phyloP scores from a whole-genome alignment of 2,797 vertebrate genomes.

The Etheostoma perlongum region DNA sequence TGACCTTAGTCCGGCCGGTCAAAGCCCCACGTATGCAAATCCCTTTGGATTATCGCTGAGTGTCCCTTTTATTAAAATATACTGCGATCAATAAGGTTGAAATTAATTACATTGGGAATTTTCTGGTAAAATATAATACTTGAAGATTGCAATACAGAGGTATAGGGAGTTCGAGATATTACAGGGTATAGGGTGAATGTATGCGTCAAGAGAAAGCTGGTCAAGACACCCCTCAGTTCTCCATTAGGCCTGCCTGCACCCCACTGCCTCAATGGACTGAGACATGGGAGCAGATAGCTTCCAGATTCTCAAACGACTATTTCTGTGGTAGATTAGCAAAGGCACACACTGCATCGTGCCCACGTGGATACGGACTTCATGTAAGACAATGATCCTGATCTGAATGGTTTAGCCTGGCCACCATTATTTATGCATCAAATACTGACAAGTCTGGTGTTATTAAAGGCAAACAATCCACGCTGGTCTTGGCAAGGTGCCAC shows the following conservation, averaged over 20 bases:
- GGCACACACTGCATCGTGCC: constrained; percentile 42
- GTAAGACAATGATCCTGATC: constrained; percentile 58
- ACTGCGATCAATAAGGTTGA: constrained; percentile 61
- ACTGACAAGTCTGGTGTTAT: constrained; percentile 70
- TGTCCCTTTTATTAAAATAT: constrained; percentile 66
- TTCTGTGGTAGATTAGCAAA: constrained; percentile 54
- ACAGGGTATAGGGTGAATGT: constrained; percentile 32
- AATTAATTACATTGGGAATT: constrained; percentile 59
- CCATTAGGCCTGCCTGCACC: constrained; percentile 67
- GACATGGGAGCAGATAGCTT: constrained; percentile 65
- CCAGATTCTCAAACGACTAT: constrained; percentile 63
- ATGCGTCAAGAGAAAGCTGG: constrained; percentile 59
- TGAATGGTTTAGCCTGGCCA: constrained; percentile 58
- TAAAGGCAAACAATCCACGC: constrained; percentile 71
- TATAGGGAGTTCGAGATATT: constrained; percentile 15
- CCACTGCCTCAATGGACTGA: constrained; percentile 53
- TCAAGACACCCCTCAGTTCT: constrained; percentile 66
- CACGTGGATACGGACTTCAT: constrained; percentile 55
- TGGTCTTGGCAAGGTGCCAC: constrained; percentile 68
- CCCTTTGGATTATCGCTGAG: constrained; percentile 75
- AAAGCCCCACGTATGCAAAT: constrained; percentile 81
- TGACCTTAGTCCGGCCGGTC: constrained; percentile 77
- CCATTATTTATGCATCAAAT: constrained; percentile 72
- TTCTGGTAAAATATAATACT: constrained; percentile 36
- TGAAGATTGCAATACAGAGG: constrained; percentile 21